Conservation (phyloP, 2,113 vertebrate genomes). For the Nannospalax galili region DNA sequence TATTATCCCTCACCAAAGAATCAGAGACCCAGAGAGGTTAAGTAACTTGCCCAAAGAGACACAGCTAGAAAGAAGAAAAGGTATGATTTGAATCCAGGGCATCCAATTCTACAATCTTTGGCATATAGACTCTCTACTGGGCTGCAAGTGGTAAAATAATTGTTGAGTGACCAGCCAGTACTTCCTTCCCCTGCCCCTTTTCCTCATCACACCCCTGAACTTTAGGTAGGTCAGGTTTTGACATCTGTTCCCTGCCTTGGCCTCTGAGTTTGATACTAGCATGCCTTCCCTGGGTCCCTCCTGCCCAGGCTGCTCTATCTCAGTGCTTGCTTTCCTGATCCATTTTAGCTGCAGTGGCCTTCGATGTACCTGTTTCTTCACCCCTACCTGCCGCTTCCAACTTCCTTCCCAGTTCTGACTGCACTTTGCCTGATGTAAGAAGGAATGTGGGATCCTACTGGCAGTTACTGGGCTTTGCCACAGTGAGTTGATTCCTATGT, state of each 20-base stretch:
- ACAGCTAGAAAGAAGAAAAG: neutral
- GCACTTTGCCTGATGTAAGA: neutral
- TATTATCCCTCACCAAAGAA: neutral
- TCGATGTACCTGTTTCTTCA: neutral
- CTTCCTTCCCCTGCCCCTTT: neutral
- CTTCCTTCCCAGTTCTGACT: neutral
- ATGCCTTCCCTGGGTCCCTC: too few species aligned
- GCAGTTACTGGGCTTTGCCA: neutral
- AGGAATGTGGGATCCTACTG: neutral
- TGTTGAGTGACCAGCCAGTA: rapidly evolving
- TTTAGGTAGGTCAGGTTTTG: neutral
- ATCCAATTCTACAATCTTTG: neutral
- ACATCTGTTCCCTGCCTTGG: neutral
- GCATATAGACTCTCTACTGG: neutral
- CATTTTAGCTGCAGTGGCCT: neutral
- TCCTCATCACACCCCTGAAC: neutral
- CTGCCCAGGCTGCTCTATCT: neutral
- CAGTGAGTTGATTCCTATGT: neutral
- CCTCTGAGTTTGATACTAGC: neutral
- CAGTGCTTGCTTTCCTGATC: neutral
- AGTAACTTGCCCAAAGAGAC: neutral
- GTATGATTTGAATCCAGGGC: neutral
- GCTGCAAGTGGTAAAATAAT: neutral
- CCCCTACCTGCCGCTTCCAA: too few species aligned
- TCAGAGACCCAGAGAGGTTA: neutral